A percentile compares a stretch with the other conserved stretches of the same genome.
These are phyloP conservation scores for Grallaria varia DNA, from an alignment of 2,113 vertebrate genomes.

Conservation along the genomic window DNA sequence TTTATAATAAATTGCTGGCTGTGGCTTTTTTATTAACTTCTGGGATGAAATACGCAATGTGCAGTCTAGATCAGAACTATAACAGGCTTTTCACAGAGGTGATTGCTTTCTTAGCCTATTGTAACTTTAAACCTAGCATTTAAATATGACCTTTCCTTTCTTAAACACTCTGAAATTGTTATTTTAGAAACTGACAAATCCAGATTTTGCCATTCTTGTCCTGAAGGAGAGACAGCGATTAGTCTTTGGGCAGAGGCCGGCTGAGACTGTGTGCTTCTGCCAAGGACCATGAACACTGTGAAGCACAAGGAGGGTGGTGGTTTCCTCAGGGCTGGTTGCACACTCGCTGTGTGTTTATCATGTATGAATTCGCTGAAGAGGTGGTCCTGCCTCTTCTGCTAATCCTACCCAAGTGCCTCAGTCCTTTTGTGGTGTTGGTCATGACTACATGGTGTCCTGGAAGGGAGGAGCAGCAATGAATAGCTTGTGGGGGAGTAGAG, in stretches of 20 bases:
- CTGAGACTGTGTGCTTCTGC: neutral
- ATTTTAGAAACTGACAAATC: neutral
- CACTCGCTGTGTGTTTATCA: rapidly evolving
- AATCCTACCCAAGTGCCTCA: neutral
- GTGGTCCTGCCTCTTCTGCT: neutral
- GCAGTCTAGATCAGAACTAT: neutral
- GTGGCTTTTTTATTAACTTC: neutral
- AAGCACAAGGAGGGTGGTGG: neutral
- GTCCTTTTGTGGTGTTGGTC: neutral
- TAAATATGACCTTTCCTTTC: neutral
- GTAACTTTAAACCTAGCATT: neutral
- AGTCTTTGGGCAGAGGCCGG: neutral
- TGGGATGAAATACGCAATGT: neutral
- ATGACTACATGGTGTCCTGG: rapidly evolving
- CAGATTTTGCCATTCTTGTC: neutral
- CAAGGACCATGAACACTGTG: rapidly evolving
- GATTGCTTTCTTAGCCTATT: neutral
- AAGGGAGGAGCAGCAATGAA: neutral
- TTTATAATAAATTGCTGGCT: neutral
- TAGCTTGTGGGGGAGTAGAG: rapidly evolving
- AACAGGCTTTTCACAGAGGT: neutral
- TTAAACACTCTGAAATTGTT: neutral
- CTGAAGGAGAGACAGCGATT: neutral
- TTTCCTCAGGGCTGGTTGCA: neutral
- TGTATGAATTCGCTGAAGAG: neutral